Conservation (phyloP, 2,888 invertebrate species). For the Rhodophaea formosa region DNA sequence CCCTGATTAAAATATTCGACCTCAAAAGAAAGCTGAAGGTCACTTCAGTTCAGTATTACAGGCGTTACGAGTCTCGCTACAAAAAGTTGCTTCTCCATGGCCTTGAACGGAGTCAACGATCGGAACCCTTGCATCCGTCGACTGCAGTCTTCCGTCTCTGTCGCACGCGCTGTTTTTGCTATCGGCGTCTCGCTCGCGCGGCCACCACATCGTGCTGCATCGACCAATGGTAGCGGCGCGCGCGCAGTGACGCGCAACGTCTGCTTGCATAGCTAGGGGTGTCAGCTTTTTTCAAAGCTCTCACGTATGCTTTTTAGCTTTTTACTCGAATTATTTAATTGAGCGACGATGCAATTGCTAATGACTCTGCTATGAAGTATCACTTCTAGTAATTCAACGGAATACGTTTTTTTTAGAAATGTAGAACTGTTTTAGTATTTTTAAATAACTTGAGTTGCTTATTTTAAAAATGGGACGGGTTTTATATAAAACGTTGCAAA, state of each 20-base stretch:
- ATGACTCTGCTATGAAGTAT: conserved; percentile 41
- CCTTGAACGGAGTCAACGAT: conserved; percentile 78
- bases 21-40: conserved; percentile 75
- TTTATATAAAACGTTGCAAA: too few relatives aligned
- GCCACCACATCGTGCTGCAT: conserved; percentile 47
- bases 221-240: conserved; percentile 65
- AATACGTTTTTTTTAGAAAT: not conserved
- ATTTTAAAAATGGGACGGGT: too few relatives aligned
- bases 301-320: conserved; percentile 57
- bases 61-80: conserved; percentile 63
- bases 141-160: conserved; percentile 54
- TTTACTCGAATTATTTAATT: conserved; percentile 60
- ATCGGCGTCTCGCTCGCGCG: conserved; percentile 46
- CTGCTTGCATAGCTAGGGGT: conserved; percentile 74
- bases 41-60: conserved; percentile 65
- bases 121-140: conserved; percentile 77
- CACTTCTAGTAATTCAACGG: conserved; percentile 24
- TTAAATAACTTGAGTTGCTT: too few relatives aligned
- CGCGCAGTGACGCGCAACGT: conserved; percentile 75
- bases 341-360: conserved; percentile 51
- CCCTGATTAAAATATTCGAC: conserved; percentile 40
- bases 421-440: not conserved
- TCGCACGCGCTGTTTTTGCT: conserved; percentile 37
- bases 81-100: conserved; percentile 68
- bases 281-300: conserved; percentile 72